Conservation (phyloP, 1,140 invertebrate species). For the Psix sp. region DNA sequence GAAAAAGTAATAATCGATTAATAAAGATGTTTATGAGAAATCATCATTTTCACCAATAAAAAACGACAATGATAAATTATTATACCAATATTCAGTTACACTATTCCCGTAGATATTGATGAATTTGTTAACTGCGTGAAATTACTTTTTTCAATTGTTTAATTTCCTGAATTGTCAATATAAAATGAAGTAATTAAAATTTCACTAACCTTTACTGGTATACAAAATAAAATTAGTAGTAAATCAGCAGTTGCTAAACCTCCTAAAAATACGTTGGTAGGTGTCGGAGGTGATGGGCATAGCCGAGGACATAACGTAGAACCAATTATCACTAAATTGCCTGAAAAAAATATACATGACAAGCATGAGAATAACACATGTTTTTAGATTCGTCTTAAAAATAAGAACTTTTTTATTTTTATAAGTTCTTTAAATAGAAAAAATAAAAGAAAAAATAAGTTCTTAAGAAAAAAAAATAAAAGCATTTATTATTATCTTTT, state of each 20-base stretch:
- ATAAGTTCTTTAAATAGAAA: too few relatives aligned
- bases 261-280: constrained; percentile 85
- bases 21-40: constrained; percentile 8
- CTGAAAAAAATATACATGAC: too few relatives aligned
- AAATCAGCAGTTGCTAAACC: constrained; percentile 85
- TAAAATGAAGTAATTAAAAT: neutral
- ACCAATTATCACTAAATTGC: constrained; percentile 71
- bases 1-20: constrained; percentile 7
- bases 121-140: too few relatives aligned
- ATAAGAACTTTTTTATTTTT: too few relatives aligned
- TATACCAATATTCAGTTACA: neutral
- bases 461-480: too few relatives aligned
- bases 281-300: constrained; percentile 77
- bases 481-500: too few relatives aligned
- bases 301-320: constrained; percentile 79
- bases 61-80: constrained; percentile 3
- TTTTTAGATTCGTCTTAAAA: too few relatives aligned
- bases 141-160: too few relatives aligned
- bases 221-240: constrained; percentile 84
- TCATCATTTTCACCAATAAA: constrained; percentile 10
- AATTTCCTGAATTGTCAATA: too few relatives aligned
- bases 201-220: constrained; percentile 85
- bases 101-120: too few relatives aligned
- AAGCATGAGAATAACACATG: too few relatives aligned
- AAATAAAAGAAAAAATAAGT: too few relatives aligned